phyloP scores from a whole-genome alignment of 2,797 vertebrate species.

The Pristis pectinata region DNA sequence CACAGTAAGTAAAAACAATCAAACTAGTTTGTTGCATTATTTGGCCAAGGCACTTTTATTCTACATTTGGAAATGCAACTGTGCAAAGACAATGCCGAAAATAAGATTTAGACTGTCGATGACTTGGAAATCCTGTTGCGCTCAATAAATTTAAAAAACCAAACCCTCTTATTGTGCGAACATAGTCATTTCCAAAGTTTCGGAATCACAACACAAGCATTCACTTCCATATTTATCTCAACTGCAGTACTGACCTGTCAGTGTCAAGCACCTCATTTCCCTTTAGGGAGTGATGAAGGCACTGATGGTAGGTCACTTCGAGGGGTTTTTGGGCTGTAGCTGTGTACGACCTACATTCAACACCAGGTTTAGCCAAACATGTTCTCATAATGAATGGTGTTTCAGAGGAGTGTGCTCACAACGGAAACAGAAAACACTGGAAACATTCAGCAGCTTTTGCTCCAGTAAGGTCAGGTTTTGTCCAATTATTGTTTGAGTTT shows the following conservation, averaged over 20 bases:
- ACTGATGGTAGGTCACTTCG: not conserved
- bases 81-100: not conserved
- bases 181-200: not conserved
- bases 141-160: not conserved
- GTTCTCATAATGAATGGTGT: not conserved
- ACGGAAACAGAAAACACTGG: no score
- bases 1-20: not conserved
- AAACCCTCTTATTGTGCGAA: not conserved
- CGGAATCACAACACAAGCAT: not conserved
- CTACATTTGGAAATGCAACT: slow-evolving; percentile 1
- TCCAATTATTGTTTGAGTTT: not conserved
- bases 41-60: not conserved
- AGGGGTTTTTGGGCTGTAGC: not conserved
- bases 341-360: not conserved
- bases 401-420: no score
- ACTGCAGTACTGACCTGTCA: not conserved
- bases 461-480: no score
- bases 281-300: not conserved
- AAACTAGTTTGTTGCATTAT: not conserved
- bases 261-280: not conserved
- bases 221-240: not conserved
- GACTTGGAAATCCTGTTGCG: not conserved
- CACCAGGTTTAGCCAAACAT: not conserved
- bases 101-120: not conserved
- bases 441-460: no score